A percentile compares a stretch with the other conserved stretches of the same genome.
Evolutionary conservation across 53 echinoderm and acorn worm genomes (phyloP).

Genomic region (Crossaster papposus): DNA sequence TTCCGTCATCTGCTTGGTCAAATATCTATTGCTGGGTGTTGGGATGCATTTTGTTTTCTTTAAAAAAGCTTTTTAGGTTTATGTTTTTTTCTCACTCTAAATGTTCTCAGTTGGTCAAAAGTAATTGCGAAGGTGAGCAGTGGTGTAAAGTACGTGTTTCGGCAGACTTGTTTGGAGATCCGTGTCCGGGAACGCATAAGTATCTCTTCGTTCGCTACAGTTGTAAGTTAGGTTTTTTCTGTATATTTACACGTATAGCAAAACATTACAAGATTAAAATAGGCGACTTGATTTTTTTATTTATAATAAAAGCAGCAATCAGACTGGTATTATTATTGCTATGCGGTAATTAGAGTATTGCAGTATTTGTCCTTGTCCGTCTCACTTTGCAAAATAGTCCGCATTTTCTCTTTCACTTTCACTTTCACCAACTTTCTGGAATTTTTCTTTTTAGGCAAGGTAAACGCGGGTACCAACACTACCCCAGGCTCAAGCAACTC

Average conservation of each 20-base stretch:
- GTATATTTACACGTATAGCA: neutral
- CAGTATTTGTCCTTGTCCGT: no score
- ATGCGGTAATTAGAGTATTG: no score
- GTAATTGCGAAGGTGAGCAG: neutral
- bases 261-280: neutral
- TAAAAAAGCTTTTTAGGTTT: neutral
- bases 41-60: neutral
- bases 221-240: conserved; percentile 8
- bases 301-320: no score
- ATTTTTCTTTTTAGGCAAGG: neutral
- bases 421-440: neutral
- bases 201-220: conserved; percentile 28
- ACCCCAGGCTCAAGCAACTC: neutral
- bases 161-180: neutral
- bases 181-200: conserved; percentile 8
- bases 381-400: no score
- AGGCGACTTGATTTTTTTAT: neutral
- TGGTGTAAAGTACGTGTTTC: neutral
- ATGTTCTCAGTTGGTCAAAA: neutral
- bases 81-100: neutral
- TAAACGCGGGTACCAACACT: neutral
- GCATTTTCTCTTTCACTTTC: no score
- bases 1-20: neutral
- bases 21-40: neutral
- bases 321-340: no score